Percentiles rank a stretch among this genome's conserved stretches.
Evolutionary conservation across 1,140 invertebrate species (phyloP).

Genomic region (Diachasmimorpha longicaudata): DNA sequence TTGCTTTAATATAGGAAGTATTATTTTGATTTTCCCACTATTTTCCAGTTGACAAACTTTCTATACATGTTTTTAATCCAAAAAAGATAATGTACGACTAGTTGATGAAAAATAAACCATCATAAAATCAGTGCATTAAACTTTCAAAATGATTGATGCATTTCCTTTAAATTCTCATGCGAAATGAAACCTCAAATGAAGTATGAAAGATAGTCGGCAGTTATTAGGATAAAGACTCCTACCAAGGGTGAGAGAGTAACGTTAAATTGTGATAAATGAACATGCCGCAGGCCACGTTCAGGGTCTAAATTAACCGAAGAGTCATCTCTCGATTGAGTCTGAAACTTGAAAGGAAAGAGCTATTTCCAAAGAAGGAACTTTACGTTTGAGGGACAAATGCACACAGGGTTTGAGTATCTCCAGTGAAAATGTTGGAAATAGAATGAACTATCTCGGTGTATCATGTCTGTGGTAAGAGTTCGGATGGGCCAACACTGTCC

Average conservation of each 20-base stretch:
- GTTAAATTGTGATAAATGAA: slow-evolving; percentile 2
- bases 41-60: not conserved
- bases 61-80: not conserved
- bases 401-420: not conserved
- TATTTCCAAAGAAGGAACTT: not conserved
- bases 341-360: not conserved
- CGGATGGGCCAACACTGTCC: not conserved
- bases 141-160: not conserved
- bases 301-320: not conserved
- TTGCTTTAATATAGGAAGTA: too few species aligned
- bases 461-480: not conserved
- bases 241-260: not conserved
- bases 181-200: not conserved
- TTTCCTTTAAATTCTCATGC: not conserved
- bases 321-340: not conserved
- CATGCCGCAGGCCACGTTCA: not conserved
- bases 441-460: not conserved
- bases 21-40: not conserved
- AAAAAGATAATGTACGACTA: too few species aligned
- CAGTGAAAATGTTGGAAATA: not conserved
- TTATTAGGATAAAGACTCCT: not conserved
- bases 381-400: not conserved
- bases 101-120: too few species aligned
- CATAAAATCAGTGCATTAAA: too few species aligned
- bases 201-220: not conserved